Base-by-base conservation (phyloP, 1,140 invertebrate species). In the Rhizoglyphus robini region DNA sequence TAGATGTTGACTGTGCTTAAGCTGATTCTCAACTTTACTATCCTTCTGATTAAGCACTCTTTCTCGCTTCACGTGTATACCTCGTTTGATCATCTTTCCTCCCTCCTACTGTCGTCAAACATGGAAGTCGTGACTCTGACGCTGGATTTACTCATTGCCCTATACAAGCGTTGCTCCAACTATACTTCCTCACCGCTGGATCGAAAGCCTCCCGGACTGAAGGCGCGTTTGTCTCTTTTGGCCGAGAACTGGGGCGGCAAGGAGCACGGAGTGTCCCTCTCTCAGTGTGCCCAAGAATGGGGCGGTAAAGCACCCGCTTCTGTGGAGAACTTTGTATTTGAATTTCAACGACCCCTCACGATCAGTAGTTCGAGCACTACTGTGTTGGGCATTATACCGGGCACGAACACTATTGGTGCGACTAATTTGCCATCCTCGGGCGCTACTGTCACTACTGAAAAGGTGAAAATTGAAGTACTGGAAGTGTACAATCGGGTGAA, bases 181-280 rank as follows among this genome's bases (percentile, higher is more conserved):
- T 54, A 54, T 20, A 25, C 23, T 15, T 8, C 20, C 8, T 5
- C 23, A 8, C 8, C 8, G 23, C 20, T 15, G 23, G 51, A 54
- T 54, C 8, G 31, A 8, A 54, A 54, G 51, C 51, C 20, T 8
- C 8, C 31, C 23, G 8, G 23, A 8, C 20, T 54, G 23, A 15
- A 8, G 8, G 23, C 23, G 15, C 51, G 20, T 11, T 11, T 54
- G 8, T 8, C 8, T 8, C 23, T 8, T 32, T 23, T 54, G 8
- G 51, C 51, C 23, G 51, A 54, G 23, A 32, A 54, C 20, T 54
- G 51, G 51, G 51, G 51, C 31, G 51, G 51, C 8, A 54, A 54
- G 20, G 51, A 54, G 15, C 15, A 54, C 31, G 51, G 51, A 27
- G 51, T 54, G 8, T 54, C 51, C 8, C 31, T 54, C 20, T 8